phyloP scores from a whole-genome alignment of 2,888 invertebrate species.

The Synergus umbraculus region DNA sequence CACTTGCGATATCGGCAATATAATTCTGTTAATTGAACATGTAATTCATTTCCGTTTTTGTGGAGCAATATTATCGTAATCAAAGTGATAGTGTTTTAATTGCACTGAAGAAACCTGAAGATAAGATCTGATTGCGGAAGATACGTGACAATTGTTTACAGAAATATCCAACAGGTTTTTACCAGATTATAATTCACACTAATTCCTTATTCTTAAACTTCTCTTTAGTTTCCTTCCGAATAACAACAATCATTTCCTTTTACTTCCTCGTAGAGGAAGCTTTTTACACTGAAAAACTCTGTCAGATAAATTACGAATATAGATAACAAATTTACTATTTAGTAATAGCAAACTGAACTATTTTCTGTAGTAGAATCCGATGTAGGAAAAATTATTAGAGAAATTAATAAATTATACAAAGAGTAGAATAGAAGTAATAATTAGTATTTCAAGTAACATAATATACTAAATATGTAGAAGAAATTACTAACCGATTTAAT shows the following conservation, averaged over 20 bases:
- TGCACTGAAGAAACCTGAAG: not conserved
- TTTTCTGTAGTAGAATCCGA: no score
- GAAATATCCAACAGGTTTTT: not conserved
- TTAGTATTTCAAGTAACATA: no score
- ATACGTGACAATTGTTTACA: not conserved
- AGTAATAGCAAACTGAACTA: no score
- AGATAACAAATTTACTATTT: no score
- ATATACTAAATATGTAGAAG: no score
- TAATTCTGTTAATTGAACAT: not conserved
- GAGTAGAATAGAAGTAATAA: no score
- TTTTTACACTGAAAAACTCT: no score
- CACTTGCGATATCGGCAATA: conserved; percentile 9
- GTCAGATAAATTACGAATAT: no score
- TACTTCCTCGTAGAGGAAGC: not conserved
- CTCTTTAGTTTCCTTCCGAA: not conserved
- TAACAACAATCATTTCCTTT: not conserved
- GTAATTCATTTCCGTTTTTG: conserved; percentile 6
- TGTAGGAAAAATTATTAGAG: no score
- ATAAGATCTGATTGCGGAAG: conserved; percentile 24
- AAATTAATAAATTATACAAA: no score
- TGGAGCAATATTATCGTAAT: not conserved
- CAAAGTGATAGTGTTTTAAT: conserved; percentile 12
- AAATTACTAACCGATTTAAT: no score
- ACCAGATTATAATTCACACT: not conserved
- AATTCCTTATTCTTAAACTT: not conserved